Base-by-base conservation (phyloP, 2,113 vertebrate genomes). In the Hymenochirus boettgeri region DNA sequence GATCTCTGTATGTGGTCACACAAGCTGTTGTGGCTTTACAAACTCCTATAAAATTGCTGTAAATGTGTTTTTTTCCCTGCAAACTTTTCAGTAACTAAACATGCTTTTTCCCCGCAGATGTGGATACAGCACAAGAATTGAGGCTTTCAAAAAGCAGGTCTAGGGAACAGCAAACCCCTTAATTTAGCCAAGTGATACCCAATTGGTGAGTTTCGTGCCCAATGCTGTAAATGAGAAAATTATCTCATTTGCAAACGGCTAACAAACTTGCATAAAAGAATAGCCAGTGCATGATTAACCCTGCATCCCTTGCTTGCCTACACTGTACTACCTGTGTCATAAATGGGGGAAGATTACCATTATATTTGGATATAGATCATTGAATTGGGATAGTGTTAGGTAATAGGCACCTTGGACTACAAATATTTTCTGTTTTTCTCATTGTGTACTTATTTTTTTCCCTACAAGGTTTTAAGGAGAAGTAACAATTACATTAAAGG, bases 31-130 rank as follows among this genome's bases (percentile, higher is more conserved):
- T 52, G 22, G 12, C 47, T 19, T 52, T 52, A 22, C 31, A 26
- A 50, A 39, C 56, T 3, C 59, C 46, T 21, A 33, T 25, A 33
- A 33, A 19, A 33, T 35, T 15, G 18, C 9, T 4, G 15, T 13
- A 35, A 35, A 35, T 2, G 4, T 31, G 29, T 31, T 4, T 10
- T 10, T 10, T 10, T 31, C 29, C 10, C 29, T 39, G 13, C 35
- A 39, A 6, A 39, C 7, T 39, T 12, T 12, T 4, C 17, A n/a
- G 17, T 51, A 53, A 69, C 65, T 69, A 77, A 62, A 90, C 87
- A 85, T 95, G 81, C 93, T 93, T 96, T 94, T 97, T 85, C 97
- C 87, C 93, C 90, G 86, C 96, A 99, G 95, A 99, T 97, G 85
- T 95, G 92, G 92, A 96, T 88, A 90, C 86, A 85, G 81, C 88